Evolutionary conservation across 2,888 invertebrate species (phyloP), one percentile per base, ranked within the genome.

Genomic region (Automeris io): DNA sequence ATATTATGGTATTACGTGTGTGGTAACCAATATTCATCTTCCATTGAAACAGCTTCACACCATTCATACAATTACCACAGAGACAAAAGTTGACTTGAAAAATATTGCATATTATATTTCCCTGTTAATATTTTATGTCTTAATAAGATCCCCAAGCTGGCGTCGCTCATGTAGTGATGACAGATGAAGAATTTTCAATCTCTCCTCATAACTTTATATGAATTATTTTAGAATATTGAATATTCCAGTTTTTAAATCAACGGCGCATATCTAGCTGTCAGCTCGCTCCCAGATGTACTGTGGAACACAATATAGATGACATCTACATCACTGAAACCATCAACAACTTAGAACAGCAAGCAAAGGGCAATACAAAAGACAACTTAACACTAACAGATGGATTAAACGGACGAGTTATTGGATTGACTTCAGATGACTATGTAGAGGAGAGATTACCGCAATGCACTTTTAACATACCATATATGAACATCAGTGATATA

Each of bases 181-280:
- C n/a, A n/a, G n/a, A n/a, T n/a, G n/a, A n/a, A n/a, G n/a, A n/a
- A n/a, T n/a, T n/a, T n/a, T n/a, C n/a, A n/a, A n/a, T n/a, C n/a
- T n/a, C n/a, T n/a, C n/a, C n/a, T n/a, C n/a, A n/a, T n/a, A n/a
- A n/a, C n/a, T n/a, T n/a, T n/a, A n/a, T n/a, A n/a, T n/a, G n/a
- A n/a, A n/a, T n/a, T n/a, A n/a, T n/a, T n/a, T n/a, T n/a, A n/a
- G n/a, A n/a, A n/a, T 21, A 37, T 24, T 35, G 54, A 39, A 38
- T 42, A 44, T 76, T 70, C 36, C 65, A 86, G 86, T 76, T 76
- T 39, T 51, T 81, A 18, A 70, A 61, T 45, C 69, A 61, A 36
- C 72, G 86, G 35, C 82, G 75, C 41, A 79, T 85, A 59, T 86
- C 77, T 9, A 85, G 80, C 49, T 83, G 72, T 59, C 76, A 77